Conservation (phyloP, 2,888 invertebrate genomes). For the Eulithis testata region DNA sequence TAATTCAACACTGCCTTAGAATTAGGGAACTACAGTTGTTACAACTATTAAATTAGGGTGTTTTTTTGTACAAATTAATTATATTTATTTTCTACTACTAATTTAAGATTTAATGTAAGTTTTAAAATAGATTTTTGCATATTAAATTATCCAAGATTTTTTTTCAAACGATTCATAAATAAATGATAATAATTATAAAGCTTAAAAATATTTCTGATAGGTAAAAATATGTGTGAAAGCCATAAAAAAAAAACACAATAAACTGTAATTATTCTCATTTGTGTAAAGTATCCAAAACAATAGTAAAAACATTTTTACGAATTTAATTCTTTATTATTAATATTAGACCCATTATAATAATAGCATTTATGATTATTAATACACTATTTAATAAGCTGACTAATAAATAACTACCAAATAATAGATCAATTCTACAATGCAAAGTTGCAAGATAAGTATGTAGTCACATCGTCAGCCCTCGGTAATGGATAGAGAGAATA, state of each 20-base stretch:
- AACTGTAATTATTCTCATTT: background rate
- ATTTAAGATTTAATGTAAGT: constrained; percentile 15
- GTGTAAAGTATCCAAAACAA: background rate
- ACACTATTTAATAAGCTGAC: no score
- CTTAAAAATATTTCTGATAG: background rate
- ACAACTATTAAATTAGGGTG: constrained; percentile 23
- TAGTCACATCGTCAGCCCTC: no score
- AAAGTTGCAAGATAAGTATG: no score
- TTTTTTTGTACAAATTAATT: constrained; percentile 41
- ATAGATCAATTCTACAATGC: no score
- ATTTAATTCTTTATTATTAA: constrained; percentile 8
- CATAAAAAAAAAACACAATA: constrained; percentile 1
- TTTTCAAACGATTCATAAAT: no score
- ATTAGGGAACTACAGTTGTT: constrained; percentile 10
- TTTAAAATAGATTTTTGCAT: background rate
- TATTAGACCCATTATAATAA: background rate
- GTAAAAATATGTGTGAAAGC: background rate
- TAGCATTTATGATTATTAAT: background rate
- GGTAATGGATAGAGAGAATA: no score
- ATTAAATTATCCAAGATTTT: no score
- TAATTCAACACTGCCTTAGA: constrained; percentile 21
- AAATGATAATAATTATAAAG: background rate
- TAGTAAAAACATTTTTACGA: background rate
- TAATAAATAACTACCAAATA: no score
- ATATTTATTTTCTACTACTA: constrained; percentile 38